Percentiles rank a stretch among this genome's conserved stretches.
Evolutionary conservation across 2,113 vertebrate species (phyloP).

Genomic region (Myanophis thanlyinensis): DNA sequence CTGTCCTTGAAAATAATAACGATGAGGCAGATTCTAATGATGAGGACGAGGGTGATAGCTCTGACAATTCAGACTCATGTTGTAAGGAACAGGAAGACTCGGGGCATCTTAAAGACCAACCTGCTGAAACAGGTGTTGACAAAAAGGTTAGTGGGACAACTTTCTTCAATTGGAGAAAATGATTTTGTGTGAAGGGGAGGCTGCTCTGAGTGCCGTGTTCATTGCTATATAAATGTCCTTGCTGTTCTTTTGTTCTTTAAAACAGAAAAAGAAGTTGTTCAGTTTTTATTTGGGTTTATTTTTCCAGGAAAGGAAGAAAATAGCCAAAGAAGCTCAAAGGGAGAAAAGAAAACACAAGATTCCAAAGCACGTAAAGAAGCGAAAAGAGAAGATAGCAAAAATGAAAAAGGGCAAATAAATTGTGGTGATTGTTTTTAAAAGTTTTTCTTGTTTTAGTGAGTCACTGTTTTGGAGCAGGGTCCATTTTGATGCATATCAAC

Average conservation of each 20-base stretch:
- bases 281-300: not conserved
- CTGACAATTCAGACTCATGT: constrained; percentile 53
- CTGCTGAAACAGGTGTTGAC: constrained; percentile 61
- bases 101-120: constrained; percentile 54
- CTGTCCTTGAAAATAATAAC: constrained; percentile 78
- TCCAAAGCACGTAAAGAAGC: constrained; percentile 91
- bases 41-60: constrained; percentile 48
- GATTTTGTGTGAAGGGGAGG: not conserved
- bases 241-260: not conserved
- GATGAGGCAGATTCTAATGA: constrained; percentile 63
- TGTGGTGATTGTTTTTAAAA: not conserved
- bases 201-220: not conserved
- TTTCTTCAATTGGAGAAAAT: not conserved
- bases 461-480: not conserved
- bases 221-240: not conserved
- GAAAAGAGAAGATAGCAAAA: constrained; percentile 88
- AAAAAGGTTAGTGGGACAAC: constrained; percentile 79
- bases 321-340: constrained; percentile 89
- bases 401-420: constrained; percentile 85
- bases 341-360: constrained; percentile 89
- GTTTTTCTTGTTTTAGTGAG: not conserved
- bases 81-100: constrained; percentile 59
- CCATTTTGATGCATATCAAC: not conserved
- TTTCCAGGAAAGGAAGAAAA: constrained; percentile 87
- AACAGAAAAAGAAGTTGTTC: not conserved